Conservation (phyloP, 92 coral and sea anemone genomes). For the Epizoanthus illoricatus region DNA sequence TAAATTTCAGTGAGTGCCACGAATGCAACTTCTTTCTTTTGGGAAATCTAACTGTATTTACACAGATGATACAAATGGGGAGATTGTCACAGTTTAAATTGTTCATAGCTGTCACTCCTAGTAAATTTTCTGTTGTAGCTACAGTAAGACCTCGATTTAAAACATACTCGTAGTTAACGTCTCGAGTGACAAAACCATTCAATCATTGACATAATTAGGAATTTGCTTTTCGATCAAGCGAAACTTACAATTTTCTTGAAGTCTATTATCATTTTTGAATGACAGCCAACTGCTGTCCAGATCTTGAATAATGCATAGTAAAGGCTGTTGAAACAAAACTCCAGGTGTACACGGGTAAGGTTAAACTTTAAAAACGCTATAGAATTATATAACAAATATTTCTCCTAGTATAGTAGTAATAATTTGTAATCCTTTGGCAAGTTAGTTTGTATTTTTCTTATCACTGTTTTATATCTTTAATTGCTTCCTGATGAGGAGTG, state of each 20-base stretch:
- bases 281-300: background rate
- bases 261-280: background rate
- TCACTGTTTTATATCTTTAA: too few species aligned
- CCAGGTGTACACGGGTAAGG: too few species aligned
- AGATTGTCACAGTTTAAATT: background rate
- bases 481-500: too few species aligned
- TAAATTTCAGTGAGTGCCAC: constrained; percentile 41
- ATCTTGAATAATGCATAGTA: background rate
- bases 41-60: background rate
- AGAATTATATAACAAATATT: too few species aligned
- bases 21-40: constrained; percentile 17
- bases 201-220: too few species aligned
- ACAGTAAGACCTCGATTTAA: background rate
- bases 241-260: background rate
- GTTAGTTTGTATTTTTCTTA: too few species aligned
- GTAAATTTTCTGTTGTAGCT: background rate
- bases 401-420: too few species aligned
- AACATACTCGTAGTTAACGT: background rate
- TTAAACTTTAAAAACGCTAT: too few species aligned
- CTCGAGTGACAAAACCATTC: too few species aligned
- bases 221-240: background rate
- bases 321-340: background rate
- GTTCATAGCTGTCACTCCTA: background rate
- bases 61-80: background rate
- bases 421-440: too few species aligned